Base-by-base conservation (phyloP, 2,113 vertebrate genomes). In the Bujurquina vittata region DNA sequence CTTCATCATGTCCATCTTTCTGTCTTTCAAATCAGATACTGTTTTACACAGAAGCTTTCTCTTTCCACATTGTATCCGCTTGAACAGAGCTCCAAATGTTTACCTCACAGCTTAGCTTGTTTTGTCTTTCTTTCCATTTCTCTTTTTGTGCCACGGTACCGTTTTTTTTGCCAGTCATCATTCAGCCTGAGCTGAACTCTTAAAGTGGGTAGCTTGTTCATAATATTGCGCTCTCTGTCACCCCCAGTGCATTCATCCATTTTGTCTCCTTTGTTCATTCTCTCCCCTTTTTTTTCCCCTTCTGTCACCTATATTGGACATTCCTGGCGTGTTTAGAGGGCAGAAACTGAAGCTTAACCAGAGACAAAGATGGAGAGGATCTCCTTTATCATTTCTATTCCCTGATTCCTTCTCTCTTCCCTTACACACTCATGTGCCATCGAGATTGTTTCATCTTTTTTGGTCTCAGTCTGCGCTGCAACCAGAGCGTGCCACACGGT, bases 301-400 rank as follows among this genome's bases (percentile, higher is more conserved):
- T 46, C 75, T 87, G 77, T 85, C 77, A 77, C 58, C 69, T 62
- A 75, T 61, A 26, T 20, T 61, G 75, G 69, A 75, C 65, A 95
- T 96, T 86, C 96, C 96, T 95, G 95, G 88, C 95, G 93, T 78
- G 95, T 96, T 97, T 96, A 96, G 96, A 95, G 96, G 95, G 96
- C 93, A 95, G 93, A 97, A 96, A 95, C 95, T 95, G 95, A 96
- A 97, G 96, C 56, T 77, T 81, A 80, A 61, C 43, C 43, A 96
- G 96, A 94, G 96, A 96, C 95, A 96, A 96, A 97, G 96, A 97
- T 95, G 95, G 73, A 86, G 78, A 58, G 55, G 86, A 87, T 96
- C 95, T 96, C 93, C 91, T 84, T 89, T 80, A 84, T 95, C 81
- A 84, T 46, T 60, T 31, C 77, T 79, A 67, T 84, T 80, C 67